A percentile compares a stretch with the other conserved stretches of the same genome.
Conservation (phyloP, 1,140 invertebrate species). For the Branchinecta lynchi region DNA sequence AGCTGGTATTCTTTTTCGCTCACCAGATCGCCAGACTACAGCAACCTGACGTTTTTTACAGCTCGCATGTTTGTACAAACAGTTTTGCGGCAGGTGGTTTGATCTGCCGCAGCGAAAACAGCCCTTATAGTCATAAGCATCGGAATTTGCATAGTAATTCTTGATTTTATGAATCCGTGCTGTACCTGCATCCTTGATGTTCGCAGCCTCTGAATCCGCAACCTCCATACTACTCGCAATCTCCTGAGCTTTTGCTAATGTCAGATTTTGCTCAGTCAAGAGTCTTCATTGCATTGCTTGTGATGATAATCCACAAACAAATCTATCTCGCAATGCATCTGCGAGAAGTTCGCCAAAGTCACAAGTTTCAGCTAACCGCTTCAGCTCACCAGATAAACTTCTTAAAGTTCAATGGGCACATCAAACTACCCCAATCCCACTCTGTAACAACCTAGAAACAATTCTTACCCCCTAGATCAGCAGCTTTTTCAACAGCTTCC, state of each 20-base stretch:
- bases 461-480: too few species aligned
- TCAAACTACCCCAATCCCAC: too few species aligned
- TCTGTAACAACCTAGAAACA: too few species aligned
- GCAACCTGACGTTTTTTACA: slow-evolving; percentile 15
- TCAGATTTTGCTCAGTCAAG: slow-evolving; percentile 15
- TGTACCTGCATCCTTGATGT: too few species aligned
- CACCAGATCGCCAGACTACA: slow-evolving; percentile 16
- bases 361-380: slow-evolving; percentile 13
- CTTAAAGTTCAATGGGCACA: too few species aligned
- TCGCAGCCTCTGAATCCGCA: not conserved
- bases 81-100: not conserved
- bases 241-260: slow-evolving; percentile 15
- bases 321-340: slow-evolving; percentile 14
- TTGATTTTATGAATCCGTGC: too few species aligned
- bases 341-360: slow-evolving; percentile 15
- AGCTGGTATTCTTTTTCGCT: too few species aligned
- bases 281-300: slow-evolving; percentile 8
- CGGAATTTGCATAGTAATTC: not conserved
- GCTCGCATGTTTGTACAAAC: not conserved
- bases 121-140: not conserved
- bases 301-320: slow-evolving; percentile 15
- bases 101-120: slow-evolving; percentile 16
- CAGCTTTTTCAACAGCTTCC: too few species aligned
- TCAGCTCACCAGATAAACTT: slow-evolving; percentile 13
- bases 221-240: slow-evolving; percentile 15